phyloP scores from a whole-genome alignment of 2,888 invertebrate genomes.

The Oxytorus armatus region DNA sequence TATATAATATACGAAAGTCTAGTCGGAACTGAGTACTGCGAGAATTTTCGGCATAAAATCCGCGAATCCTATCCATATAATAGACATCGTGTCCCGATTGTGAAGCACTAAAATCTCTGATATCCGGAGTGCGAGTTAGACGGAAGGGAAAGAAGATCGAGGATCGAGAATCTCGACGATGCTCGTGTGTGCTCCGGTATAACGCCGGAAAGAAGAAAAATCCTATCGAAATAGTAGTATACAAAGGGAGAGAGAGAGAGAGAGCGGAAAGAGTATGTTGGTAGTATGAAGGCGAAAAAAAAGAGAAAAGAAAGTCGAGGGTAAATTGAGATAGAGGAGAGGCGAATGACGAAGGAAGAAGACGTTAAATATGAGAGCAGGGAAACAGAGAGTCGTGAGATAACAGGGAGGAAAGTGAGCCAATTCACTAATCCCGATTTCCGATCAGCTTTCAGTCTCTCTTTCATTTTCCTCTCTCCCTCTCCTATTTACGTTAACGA shows the following conservation, averaged over 20 bases:
- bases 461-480: conserved; percentile 42
- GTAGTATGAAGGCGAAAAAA: conserved; percentile 26
- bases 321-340: conserved; percentile 50
- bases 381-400: conserved; percentile 52
- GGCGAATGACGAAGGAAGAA: conserved; percentile 49
- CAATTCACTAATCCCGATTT: conserved; percentile 80
- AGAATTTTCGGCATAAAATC: background rate
- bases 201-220: conserved; percentile 27
- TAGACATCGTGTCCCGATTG: conserved; percentile 63
- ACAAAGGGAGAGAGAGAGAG: conserved; percentile 40
- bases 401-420: conserved; percentile 64
- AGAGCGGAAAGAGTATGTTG: conserved; percentile 16
- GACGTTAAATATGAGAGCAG: conserved; percentile 21
- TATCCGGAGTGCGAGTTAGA: conserved; percentile 60
- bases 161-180: conserved; percentile 71
- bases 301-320: conserved; percentile 17
- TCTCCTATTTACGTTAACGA: conserved; percentile 79
- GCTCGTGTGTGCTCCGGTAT: conserved; percentile 69
- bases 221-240: conserved; percentile 31
- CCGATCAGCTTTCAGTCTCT: conserved; percentile 52
- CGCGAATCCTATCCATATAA: background rate
- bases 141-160: conserved; percentile 58
- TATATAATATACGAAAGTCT: background rate
- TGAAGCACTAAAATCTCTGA: conserved; percentile 79
- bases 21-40: background rate